Conservation (phyloP, 2,888 invertebrate species). For the Chelonus formosanus region DNA sequence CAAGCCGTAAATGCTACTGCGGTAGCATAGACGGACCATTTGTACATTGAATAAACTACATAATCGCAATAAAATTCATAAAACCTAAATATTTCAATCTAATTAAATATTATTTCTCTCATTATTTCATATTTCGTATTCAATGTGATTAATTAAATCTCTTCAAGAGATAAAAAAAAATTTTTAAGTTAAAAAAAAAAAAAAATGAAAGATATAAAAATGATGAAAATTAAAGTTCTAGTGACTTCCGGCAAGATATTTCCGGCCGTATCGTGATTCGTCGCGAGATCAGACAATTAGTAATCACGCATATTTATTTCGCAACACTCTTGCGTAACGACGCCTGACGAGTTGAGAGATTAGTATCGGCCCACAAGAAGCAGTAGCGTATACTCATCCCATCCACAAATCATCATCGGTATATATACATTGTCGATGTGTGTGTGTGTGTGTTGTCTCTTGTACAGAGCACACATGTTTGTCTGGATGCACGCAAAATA, state of each 20-base stretch:
- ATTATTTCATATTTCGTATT: no score
- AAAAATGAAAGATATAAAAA: no score
- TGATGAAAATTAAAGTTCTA: no score
- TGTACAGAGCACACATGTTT: no score
- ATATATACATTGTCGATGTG: neutral
- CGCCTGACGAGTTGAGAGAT: slow-evolving; percentile 41
- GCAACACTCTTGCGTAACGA: slow-evolving; percentile 58
- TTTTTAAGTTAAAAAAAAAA: no score
- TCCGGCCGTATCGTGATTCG: slow-evolving; percentile 50
- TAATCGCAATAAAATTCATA: slow-evolving; percentile 7
- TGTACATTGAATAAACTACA: slow-evolving; percentile 6
- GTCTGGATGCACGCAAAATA: no score
- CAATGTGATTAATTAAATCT: no score
- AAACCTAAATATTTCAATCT: no score
- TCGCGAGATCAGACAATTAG: slow-evolving; percentile 56
- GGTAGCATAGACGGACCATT: neutral
- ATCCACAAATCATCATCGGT: slow-evolving; percentile 22
- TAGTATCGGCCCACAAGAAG: slow-evolving; percentile 37
- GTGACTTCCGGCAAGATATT: slow-evolving; percentile 5
- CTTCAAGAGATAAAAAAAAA: no score
- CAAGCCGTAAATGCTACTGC: slow-evolving; percentile 3
- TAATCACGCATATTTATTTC: slow-evolving; percentile 58
- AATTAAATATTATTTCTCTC: no score
- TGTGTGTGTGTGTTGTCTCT: no score
- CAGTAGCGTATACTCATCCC: slow-evolving; percentile 1